Percentiles rank a stretch among this genome's conserved stretches.
Conservation (phyloP, 2,888 invertebrate species). For the Orthonevra nobilis region DNA sequence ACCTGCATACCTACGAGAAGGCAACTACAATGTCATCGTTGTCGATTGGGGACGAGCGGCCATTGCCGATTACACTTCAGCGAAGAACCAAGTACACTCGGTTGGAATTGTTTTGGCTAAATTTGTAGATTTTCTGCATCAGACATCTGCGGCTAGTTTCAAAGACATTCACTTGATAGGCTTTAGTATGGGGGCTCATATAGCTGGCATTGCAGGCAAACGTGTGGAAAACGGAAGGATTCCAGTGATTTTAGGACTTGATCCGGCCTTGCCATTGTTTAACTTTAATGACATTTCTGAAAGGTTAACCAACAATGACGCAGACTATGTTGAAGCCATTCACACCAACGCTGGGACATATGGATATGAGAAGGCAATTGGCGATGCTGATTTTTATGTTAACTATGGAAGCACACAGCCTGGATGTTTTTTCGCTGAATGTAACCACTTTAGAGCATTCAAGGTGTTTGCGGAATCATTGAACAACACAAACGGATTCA, state of each 20-base stretch:
- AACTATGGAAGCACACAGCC: constrained; percentile 84
- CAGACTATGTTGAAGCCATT: constrained; percentile 86
- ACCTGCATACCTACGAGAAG: constrained; percentile 74
- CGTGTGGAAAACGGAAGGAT: constrained; percentile 75
- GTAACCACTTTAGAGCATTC: constrained; percentile 77
- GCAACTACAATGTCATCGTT: constrained; percentile 75
- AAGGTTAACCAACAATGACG: constrained; percentile 83
- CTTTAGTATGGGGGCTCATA: constrained; percentile 84
- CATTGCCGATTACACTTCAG: constrained; percentile 77
- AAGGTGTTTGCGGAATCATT: constrained; percentile 75
- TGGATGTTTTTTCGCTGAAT: constrained; percentile 81
- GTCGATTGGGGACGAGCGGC: constrained; percentile 79
- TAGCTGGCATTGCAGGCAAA: constrained; percentile 82
- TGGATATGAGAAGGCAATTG: constrained; percentile 79
- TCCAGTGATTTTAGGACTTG: constrained; percentile 81
- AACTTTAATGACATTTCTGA: constrained; percentile 74
- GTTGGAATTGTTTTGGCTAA: constrained; percentile 82
- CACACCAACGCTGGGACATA: constrained; percentile 83
- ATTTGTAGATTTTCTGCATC: constrained; percentile 85
- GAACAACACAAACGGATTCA: constrained; percentile 59
- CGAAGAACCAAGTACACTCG: constrained; percentile 79
- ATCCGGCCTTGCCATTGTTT: constrained; percentile 83
- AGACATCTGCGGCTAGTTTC: constrained; percentile 80
- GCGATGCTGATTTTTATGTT: constrained; percentile 83
- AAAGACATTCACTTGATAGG: constrained; percentile 77